A percentile compares a stretch with the other conserved stretches of the same genome.
Evolutionary conservation across 2,888 invertebrate genomes (phyloP).

Genomic region (Lapara coniferarum): DNA sequence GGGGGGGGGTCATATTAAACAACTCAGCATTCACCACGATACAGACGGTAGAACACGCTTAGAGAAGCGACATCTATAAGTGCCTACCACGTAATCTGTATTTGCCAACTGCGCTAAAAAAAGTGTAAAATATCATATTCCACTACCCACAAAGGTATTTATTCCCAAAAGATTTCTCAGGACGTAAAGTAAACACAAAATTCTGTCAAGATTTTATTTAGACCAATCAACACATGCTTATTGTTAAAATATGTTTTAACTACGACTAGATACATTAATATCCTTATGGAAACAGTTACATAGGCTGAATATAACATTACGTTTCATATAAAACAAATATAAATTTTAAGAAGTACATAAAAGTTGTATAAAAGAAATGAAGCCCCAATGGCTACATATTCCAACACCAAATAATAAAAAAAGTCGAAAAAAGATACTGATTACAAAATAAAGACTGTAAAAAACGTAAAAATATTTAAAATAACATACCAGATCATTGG

Average conservation of each 20-base stretch:
- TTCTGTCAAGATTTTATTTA: slow-evolving; percentile 16
- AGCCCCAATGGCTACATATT: too few species aligned
- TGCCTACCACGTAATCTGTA: too few species aligned
- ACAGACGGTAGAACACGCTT: too few species aligned
- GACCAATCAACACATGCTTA: slow-evolving; percentile 17
- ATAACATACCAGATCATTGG: neutral
- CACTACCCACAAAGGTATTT: too few species aligned
- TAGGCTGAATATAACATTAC: neutral
- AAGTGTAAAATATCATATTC: too few species aligned
- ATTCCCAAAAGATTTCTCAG: too few species aligned
- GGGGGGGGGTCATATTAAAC: too few species aligned
- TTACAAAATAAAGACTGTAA: neutral
- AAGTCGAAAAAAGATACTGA: neutral
- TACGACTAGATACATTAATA: slow-evolving; percentile 20
- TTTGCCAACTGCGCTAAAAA: too few species aligned
- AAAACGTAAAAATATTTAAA: too few species aligned
- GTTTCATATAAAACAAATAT: neutral
- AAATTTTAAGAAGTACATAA: neutral
- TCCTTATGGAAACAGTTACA: neutral
- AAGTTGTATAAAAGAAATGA: neutral
- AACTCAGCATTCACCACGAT: too few species aligned
- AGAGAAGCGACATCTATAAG: too few species aligned
- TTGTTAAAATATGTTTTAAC: neutral
- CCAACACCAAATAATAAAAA: too few species aligned
- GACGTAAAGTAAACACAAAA: neutral